phyloP scores from a whole-genome alignment of 92 coral and sea anemone species.

The Actinostola sp. region DNA sequence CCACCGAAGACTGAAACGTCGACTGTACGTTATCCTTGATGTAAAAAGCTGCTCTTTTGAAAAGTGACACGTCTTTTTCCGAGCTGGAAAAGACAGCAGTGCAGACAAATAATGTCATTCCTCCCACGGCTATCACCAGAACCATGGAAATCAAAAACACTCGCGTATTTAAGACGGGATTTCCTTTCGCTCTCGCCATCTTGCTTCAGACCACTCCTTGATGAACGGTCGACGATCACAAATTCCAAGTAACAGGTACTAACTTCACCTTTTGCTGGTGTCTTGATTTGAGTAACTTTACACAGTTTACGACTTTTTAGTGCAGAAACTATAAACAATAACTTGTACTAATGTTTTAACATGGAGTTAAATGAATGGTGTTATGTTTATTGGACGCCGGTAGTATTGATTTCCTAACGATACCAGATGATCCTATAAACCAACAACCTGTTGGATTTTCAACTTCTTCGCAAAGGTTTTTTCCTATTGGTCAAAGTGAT shows the following conservation, averaged over 20 bases:
- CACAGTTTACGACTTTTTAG: no score
- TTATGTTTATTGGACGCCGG: no score
- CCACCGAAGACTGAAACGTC: conserved; percentile 13
- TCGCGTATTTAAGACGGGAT: conserved; percentile 41
- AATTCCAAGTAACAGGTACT: no score
- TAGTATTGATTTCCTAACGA: neutral
- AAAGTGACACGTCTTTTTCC: conserved; percentile 74
- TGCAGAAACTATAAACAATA: no score
- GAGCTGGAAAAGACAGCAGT: conserved; percentile 75
- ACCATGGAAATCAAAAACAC: conserved; percentile 65
- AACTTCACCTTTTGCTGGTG: no score
- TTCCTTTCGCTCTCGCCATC: conserved; percentile 1
- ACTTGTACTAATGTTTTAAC: no score
- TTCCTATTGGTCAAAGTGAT: neutral
- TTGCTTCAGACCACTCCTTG: neutral
- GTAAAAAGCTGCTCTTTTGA: conserved; percentile 73
- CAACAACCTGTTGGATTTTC: neutral
- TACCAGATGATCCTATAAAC: neutral
- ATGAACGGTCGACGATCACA: neutral
- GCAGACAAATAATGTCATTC: conserved; percentile 66
- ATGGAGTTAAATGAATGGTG: no score
- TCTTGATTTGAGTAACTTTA: neutral
- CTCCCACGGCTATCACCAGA: conserved; percentile 79
- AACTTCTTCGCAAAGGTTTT: neutral
- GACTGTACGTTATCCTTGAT: conserved; percentile 49